A percentile compares a stretch with the other conserved stretches of the same genome.
Evolutionary conservation across 2,888 invertebrate species (phyloP).

Genomic region (Leptinotarsa haldemani): DNA sequence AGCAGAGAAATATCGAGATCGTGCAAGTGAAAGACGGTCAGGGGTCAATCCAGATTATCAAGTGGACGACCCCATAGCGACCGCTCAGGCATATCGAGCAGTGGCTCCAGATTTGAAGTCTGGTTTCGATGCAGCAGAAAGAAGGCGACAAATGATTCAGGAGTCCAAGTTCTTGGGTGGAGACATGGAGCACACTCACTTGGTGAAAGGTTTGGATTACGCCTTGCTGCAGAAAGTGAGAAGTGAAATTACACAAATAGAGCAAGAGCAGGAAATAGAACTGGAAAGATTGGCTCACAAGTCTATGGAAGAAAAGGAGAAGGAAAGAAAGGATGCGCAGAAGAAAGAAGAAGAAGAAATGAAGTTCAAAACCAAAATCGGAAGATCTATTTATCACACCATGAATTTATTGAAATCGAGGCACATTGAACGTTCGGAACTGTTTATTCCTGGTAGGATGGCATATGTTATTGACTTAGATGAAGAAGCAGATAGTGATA

Average conservation of each 20-base stretch:
- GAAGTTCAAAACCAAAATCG: conserved; percentile 85
- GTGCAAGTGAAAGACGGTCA: conserved; percentile 82
- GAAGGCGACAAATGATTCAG: conserved; percentile 93
- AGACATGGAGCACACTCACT: conserved; percentile 97
- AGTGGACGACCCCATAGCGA: conserved; percentile 85
- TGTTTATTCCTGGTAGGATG: conserved; percentile 96
- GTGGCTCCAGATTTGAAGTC: conserved; percentile 97
- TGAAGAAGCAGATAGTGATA: conserved; percentile 88
- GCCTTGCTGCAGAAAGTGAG: conserved; percentile 93
- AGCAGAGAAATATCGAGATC: conserved; percentile 91
- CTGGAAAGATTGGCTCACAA: conserved; percentile 79
- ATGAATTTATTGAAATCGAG: conserved; percentile 77
- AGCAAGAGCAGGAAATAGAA: conserved; percentile 85
- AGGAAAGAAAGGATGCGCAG: conserved; percentile 63
- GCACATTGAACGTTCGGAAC: conserved; percentile 84
- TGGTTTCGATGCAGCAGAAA: conserved; percentile 93
- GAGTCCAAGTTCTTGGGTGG: conserved; percentile 99
- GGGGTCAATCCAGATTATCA: conserved; percentile 83
- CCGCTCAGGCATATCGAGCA: conserved; percentile 79
- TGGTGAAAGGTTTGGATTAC: conserved; percentile 97
- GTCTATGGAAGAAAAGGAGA: conserved; percentile 67
- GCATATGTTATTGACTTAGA: conserved; percentile 97
- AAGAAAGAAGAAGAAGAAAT: conserved; percentile 79
- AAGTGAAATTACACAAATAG: conserved; percentile 87
- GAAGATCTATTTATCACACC: conserved; percentile 79